Evolutionary conservation across 2,797 vertebrate genomes (phyloP).

Genomic region (Miichthys miiuy): DNA sequence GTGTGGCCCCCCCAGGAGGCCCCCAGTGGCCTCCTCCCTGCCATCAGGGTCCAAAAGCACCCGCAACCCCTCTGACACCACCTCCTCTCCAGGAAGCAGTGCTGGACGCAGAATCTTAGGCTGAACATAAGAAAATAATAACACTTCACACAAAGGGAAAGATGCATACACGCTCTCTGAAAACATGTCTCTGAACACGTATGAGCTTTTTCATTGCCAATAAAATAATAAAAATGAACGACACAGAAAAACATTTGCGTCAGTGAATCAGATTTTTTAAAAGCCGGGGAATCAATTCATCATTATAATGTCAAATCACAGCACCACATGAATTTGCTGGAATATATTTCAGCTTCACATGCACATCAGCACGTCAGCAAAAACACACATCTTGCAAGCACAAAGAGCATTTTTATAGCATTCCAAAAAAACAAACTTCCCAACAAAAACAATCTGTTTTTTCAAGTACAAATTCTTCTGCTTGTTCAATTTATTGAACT

Average conservation of each 20-base stretch:
- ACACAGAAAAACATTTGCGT: constrained; percentile 37
- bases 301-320: constrained; percentile 58
- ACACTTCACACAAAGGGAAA: constrained; percentile 15
- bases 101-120: constrained; percentile 96
- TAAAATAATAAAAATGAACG: constrained; percentile 12
- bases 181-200: constrained; percentile 10
- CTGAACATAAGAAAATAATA: constrained; percentile 77
- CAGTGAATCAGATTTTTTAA: constrained; percentile 43
- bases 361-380: constrained; percentile 53
- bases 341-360: constrained; percentile 45
- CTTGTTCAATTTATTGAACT: constrained; percentile 32
- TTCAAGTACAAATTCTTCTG: constrained; percentile 27
- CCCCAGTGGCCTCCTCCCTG: constrained; percentile 95
- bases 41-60: constrained; percentile 96
- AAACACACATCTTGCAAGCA: constrained; percentile 39
- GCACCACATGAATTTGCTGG: constrained; percentile 25
- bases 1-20: constrained; percentile 95
- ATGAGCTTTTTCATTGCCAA: constrained; percentile 26
- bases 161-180: not conserved
- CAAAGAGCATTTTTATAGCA: constrained; percentile 24
- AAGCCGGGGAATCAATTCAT: constrained; percentile 51
- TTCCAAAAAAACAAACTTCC: constrained; percentile 26
- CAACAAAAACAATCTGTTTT: constrained; percentile 61
- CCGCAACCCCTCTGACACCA: constrained; percentile 94
- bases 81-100: constrained; percentile 95